Evolutionary conservation across 1,140 invertebrate species (phyloP), one percentile per base, ranked within the genome.

Genomic region (Cydia splendana): DNA sequence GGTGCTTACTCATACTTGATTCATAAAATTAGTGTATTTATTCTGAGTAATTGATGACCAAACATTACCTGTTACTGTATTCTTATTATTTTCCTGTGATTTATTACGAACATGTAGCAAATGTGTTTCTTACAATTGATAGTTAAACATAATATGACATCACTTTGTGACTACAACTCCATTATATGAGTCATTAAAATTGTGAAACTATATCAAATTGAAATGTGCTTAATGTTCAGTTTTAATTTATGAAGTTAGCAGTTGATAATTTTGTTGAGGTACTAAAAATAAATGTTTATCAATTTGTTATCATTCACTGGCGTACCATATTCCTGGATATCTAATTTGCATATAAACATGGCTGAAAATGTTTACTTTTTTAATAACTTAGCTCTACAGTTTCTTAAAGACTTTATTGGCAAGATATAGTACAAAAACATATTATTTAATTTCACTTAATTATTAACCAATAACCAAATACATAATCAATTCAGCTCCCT

Each of bases 31-130:
- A 34, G 57, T 53, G 20, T 62, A 62, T 10, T 62, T 62, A 12
- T 62, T 62, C 20, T 0, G 53, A 62, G 20, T 24, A 24, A 62
- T 62, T 62, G 57, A 62, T 62, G 20, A 62, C 10, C 57, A 24
- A 62, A 62, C 57, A 24, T 24, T 24, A 62, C 57, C 7, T 62
- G 57, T 20, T 24, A 24, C 18, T 62, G 20, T 24, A 24, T 24
- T 62, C 57, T 48, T 62, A 20, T 62, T 62, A 62, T 62, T 62
- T 42, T 62, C 57, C 57, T 12, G n/a, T 62, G 51, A 53, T 18
- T 53, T 48, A 48, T 53, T 53, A 53, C 15, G 12, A 51, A 51
- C 13, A 51, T 53, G 51, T 62, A 12, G 57, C 57, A 12, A 62
- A 24, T 24, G 20, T 9, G n/a, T 62, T 62, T 62, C 20, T 62